phyloP scores from a whole-genome alignment of 1,140 invertebrate genomes.

The Elymnias hypermnestra region DNA sequence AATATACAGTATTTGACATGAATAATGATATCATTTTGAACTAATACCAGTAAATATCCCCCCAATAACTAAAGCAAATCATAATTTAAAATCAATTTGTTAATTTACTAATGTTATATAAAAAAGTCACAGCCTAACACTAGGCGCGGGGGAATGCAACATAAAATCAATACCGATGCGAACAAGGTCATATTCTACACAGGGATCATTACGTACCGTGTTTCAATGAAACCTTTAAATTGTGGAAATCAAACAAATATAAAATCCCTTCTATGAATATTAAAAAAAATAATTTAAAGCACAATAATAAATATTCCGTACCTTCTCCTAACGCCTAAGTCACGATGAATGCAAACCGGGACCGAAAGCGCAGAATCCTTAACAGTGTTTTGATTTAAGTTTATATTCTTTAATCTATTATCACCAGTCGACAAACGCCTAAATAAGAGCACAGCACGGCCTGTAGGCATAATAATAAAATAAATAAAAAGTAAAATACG shows the following conservation, averaged over 20 bases:
- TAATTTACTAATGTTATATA: too few species aligned
- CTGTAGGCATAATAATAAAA: slow-evolving; percentile 63
- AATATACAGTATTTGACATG: too few species aligned
- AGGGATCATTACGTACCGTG: background rate
- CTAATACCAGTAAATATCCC: too few species aligned
- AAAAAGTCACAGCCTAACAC: too few species aligned
- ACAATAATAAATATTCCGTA: slow-evolving; percentile 16
- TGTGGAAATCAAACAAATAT: too few species aligned
- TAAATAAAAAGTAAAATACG: slow-evolving; percentile 9
- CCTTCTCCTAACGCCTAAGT: slow-evolving; percentile 53
- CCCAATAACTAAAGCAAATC: background rate
- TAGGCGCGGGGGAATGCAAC: background rate
- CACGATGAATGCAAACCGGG: slow-evolving; percentile 48
- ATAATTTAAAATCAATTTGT: background rate
- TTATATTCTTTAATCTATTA: slow-evolving; percentile 58
- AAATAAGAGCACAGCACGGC: slow-evolving; percentile 58
- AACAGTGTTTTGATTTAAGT: slow-evolving; percentile 48
- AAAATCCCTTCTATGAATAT: too few species aligned
- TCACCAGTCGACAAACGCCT: slow-evolving; percentile 63
- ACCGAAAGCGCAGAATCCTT: slow-evolving; percentile 45
- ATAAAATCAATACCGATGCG: background rate
- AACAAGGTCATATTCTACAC: slow-evolving; percentile 15
- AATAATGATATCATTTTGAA: too few species aligned
- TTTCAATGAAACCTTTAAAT: too few species aligned
- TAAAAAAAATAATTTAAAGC: too few species aligned